Conservation (phyloP, 2,888 invertebrate species). For the Hyposoter didymator region DNA sequence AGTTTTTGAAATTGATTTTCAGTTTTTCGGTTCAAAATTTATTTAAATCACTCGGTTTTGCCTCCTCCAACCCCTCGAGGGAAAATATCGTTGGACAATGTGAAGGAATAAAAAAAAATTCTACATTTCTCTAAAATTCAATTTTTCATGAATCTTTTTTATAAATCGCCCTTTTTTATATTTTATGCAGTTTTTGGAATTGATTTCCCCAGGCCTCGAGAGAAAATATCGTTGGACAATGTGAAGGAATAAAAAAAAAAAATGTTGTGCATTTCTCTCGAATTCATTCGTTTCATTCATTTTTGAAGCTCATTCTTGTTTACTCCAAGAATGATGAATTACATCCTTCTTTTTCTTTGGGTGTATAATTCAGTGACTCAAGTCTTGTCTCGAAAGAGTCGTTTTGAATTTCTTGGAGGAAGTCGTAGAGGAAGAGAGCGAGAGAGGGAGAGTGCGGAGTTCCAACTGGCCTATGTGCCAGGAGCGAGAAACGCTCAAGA, state of each 20-base stretch:
- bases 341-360: conserved; percentile 21
- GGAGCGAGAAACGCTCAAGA: conserved; percentile 17
- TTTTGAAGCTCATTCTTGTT: background rate
- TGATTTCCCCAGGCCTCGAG: too few species aligned
- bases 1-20: too few species aligned
- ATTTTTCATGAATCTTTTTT: too few species aligned
- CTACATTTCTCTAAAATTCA: background rate
- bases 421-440: conserved; percentile 10
- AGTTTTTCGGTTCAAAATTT: too few species aligned
- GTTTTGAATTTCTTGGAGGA: conserved; percentile 46
- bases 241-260: too few species aligned
- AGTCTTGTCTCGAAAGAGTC: conserved; percentile 28
- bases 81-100: conserved; percentile 1
- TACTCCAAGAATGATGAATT: conserved; percentile 15
- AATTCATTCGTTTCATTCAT: conserved; percentile 1
- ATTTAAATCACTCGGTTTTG: too few species aligned
- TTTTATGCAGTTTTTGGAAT: too few species aligned
- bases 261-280: background rate
- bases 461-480: background rate
- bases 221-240: too few species aligned
- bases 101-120: background rate
- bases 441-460: background rate
- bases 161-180: too few species aligned
- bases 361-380: conserved; percentile 23
- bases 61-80: background rate